These are phyloP conservation scores for Aurelia aurita complex sp. Pacific DNA, from an alignment of 30 jellyfish, hydroid and myxozoan genomes.

Conservation along the genomic window DNA sequence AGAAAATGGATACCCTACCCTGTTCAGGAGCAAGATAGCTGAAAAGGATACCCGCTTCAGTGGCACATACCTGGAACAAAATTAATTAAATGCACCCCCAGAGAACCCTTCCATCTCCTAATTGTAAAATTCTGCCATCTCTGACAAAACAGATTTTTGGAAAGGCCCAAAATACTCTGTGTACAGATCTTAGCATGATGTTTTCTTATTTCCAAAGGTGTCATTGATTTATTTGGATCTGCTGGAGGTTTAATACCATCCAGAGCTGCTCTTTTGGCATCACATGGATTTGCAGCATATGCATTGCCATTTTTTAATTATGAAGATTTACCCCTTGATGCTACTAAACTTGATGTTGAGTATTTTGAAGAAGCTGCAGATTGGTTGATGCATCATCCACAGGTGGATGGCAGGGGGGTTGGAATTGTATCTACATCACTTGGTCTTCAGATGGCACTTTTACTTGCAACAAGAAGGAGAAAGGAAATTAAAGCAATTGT, in stretches of 20 bases:
- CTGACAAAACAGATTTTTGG: too few relatives aligned
- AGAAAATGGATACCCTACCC: too few relatives aligned
- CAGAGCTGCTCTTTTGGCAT: slow-evolving; percentile 80
- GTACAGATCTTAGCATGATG: too few relatives aligned
- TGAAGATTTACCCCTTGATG: slow-evolving; percentile 22
- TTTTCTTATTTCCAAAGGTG: not conserved
- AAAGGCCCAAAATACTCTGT: too few relatives aligned
- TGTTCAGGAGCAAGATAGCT: too few relatives aligned
- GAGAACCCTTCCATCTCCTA: too few relatives aligned
- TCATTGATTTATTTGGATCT: slow-evolving; percentile 33
- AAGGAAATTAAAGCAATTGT: not conserved
- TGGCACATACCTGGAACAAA: too few relatives aligned
- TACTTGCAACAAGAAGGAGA: slow-evolving; percentile 18
- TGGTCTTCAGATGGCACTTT: slow-evolving; percentile 57
- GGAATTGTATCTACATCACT: slow-evolving; percentile 57
- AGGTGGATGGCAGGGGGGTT: slow-evolving; percentile 51
- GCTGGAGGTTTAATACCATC: slow-evolving; percentile 14
- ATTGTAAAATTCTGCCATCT: too few relatives aligned
- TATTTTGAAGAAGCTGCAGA: slow-evolving; percentile 73
- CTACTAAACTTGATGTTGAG: slow-evolving; percentile 42
- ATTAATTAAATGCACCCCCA: too few relatives aligned
- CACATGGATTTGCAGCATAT: slow-evolving; percentile 77
- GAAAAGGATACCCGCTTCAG: too few relatives aligned
- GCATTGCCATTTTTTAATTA: slow-evolving; percentile 51
- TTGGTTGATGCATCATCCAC: slow-evolving; percentile 46